A percentile compares a stretch with the other conserved stretches of the same genome.
phyloP scores from a whole-genome alignment of 2,888 invertebrate species.

The Acutogordius australiensis region DNA sequence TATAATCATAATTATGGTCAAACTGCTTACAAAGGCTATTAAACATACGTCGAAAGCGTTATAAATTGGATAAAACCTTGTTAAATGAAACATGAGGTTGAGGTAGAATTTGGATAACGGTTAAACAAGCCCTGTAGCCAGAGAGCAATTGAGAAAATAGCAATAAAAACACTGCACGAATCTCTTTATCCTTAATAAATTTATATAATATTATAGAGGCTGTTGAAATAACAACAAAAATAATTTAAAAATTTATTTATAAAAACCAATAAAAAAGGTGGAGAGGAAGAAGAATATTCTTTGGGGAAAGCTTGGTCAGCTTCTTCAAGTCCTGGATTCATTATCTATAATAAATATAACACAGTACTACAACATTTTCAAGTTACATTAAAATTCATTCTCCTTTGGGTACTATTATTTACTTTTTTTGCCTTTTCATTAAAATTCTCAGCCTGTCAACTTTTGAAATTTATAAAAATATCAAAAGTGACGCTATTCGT shows the following conservation, averaged over 20 bases:
- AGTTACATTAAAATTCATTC: too few relatives aligned
- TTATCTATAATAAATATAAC: too few relatives aligned
- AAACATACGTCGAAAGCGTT: too few relatives aligned
- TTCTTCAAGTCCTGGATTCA: slow-evolving; percentile 55
- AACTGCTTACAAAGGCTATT: slow-evolving; percentile 1
- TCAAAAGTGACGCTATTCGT: too few relatives aligned
- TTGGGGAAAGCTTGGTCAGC: slow-evolving; percentile 75
- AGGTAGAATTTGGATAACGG: slow-evolving; percentile 71
- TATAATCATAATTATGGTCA: background rate
- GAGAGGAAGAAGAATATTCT: slow-evolving; percentile 28
- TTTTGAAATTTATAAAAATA: too few relatives aligned
- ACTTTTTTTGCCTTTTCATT: too few relatives aligned
- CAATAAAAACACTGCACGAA: slow-evolving; percentile 75
- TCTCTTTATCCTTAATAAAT: slow-evolving; percentile 49
- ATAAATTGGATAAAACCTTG: too few relatives aligned
- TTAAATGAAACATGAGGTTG: slow-evolving; percentile 84
- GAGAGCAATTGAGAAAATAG: slow-evolving; percentile 66
- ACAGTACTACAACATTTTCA: too few relatives aligned
- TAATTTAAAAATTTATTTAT: slow-evolving; percentile 12
- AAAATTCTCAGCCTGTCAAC: too few relatives aligned
- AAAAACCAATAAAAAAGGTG: slow-evolving; percentile 31
- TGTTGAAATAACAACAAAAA: slow-evolving; percentile 10
- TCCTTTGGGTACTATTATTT: too few relatives aligned
- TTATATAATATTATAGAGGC: slow-evolving; percentile 11
- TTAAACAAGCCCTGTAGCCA: slow-evolving; percentile 53